Base-by-base conservation (phyloP, 2,888 invertebrate species). In the Drosophila cognata region DNA sequence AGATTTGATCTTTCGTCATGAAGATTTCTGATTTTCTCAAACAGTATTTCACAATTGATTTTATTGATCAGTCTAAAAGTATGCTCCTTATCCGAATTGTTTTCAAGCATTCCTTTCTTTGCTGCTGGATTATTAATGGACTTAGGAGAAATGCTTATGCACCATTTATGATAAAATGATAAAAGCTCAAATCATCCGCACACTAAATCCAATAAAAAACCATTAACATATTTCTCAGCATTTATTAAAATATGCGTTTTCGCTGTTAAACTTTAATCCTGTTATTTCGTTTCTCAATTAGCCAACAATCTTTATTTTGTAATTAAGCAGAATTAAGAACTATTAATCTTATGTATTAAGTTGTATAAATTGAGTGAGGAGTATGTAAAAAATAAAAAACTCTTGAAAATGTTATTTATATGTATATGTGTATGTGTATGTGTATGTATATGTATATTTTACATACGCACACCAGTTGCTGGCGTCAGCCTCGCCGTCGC, bases 381-480 rank as follows among this genome's bases (percentile, higher is more conserved):
- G 38, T 38, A 8, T 38, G 18, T 38, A 10, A n/a, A n/a, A 1
- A n/a, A 38, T 2, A n/a, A n/a, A 10, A n/a, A 10, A n/a, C n/a
- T 33, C 33, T 33, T 33, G 33, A 11, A 10, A 10, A 38, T 18
- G 25, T 3, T 16, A 4, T n/a, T 4, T 66, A 13, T 13, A n/a
- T 36, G 13, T 33, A 46, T 6, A 11, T n/a, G 33, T 11, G 0
- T 2, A 38, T 18, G 25, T 5, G n/a, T 25, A 6, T 41, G 6
- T 4, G 18, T 16, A 4, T 33, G 28, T 11, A 69, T 48, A 58
- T 18, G 18, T 21, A 11, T 21, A 11, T 43, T 21, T 43, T 7
- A 29, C 18, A 36, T 21, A 48, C 33, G 35, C 53, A 58, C 28
- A 74, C 63, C 57, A 67, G 62, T 71, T 75, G 70, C 63, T 46